A percentile compares a stretch with the other conserved stretches of the same genome.
Evolutionary conservation across 2,888 invertebrate genomes (phyloP).

Genomic region (Pegoplata infirma): DNA sequence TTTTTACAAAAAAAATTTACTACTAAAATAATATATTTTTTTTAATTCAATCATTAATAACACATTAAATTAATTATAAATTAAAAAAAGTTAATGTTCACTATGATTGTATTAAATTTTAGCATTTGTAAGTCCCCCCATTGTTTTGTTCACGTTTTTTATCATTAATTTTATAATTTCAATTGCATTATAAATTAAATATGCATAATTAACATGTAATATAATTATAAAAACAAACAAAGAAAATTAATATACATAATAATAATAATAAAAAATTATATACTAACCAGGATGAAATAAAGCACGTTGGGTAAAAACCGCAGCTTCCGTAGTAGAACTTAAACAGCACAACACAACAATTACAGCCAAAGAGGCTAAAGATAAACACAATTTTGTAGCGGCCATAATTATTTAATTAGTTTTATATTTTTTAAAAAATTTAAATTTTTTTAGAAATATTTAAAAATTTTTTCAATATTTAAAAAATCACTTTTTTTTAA

Average conservation of each 20-base stretch:
- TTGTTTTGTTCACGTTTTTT: too few species aligned
- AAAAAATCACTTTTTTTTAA: neutral
- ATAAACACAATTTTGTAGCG: slow-evolving; percentile 69
- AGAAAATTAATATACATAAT: neutral
- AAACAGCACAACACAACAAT: slow-evolving; percentile 64
- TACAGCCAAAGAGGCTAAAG: slow-evolving; percentile 65
- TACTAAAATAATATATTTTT: too few species aligned
- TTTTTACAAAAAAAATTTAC: too few species aligned
- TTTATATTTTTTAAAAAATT: slow-evolving; percentile 1
- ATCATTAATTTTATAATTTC: neutral
- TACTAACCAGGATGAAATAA: slow-evolving; percentile 75
- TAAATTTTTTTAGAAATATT: too few species aligned
- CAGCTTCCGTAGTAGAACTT: slow-evolving; percentile 67
- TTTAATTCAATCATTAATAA: too few species aligned
- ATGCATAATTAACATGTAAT: slow-evolving; percentile 26
- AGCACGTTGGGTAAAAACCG: slow-evolving; percentile 73
- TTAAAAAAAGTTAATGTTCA: neutral
- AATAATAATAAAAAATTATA: slow-evolving; percentile 34
- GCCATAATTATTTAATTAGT: slow-evolving; percentile 68
- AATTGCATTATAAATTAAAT: slow-evolving; percentile 63
- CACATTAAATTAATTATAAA: too few species aligned
- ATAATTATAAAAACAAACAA: slow-evolving; percentile 30
- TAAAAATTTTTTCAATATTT: slow-evolving; percentile 7
- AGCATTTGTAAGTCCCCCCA: too few species aligned
- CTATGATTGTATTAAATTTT: too few species aligned